Evolutionary conservation across 1,140 invertebrate genomes (phyloP), one percentile per base, ranked within the genome.

Genomic region (Elysia chlorotica): DNA sequence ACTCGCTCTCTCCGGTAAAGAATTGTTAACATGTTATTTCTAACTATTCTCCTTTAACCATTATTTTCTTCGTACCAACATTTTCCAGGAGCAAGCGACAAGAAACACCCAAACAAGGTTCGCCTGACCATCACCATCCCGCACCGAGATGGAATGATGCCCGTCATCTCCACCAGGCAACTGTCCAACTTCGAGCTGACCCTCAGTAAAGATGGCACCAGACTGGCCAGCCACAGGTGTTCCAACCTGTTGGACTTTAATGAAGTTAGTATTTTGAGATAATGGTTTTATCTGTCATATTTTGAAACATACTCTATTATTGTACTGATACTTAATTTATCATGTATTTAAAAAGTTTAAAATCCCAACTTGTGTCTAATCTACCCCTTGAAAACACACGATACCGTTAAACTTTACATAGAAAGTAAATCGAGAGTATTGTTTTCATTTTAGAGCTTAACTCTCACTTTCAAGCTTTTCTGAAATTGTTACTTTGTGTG

Each of bases 101-200:
- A 72, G 2, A 70, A 76, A 0, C 76, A 85, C 61, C 81, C 86
- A 2, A 87, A 88, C 75, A 80, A 80, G 28, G 79, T 88, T 5
- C 76, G 79, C 25, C 65, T 89, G 25, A 80, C 82, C 1, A 79
- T 89, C 1, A 79, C 75, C 1, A 80, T 88, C 38, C 88, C 88
- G 14, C 88, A 89, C 73, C 78, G 79, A 63, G 87, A 88, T 77
- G 88, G 87, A 5, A 81, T 88, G 82, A 69, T 89, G 6, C 88
- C 88, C 2, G 76, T 84, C 17, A 76, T 88, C 19, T 87, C 87
- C 1, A 89, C 88, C 1, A 66, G 78, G 1, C 68, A 76, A 21
- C 76, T 88, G 35, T 85, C 86, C n/a, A 87, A 88, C 78, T 87
- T 88, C 75, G 85, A 87, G 62, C 76, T 87, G 21, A 85, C 82